A percentile compares a stretch with the other conserved stretches of the same genome.
Evolutionary conservation across 2,888 invertebrate genomes (phyloP).

Genomic region (Stratiomys singularior): DNA sequence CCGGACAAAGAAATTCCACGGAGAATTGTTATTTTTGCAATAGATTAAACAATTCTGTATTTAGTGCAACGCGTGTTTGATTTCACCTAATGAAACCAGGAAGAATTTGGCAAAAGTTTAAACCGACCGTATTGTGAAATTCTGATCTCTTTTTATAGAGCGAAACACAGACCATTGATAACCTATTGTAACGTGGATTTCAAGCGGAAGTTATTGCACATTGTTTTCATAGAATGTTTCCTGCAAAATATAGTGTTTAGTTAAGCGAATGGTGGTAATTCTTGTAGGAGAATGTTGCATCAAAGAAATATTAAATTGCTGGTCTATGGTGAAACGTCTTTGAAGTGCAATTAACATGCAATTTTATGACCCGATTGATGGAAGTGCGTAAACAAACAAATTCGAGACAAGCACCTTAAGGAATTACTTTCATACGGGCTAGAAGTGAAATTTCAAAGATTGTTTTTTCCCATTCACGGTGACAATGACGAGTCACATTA

Average conservation of each 20-base stretch:
- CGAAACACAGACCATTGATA: not conserved
- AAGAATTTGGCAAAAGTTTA: not conserved
- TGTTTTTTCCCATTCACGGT: no score
- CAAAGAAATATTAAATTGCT: no score
- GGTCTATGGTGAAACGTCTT: no score
- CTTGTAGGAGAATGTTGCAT: no score
- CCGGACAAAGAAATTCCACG: not conserved
- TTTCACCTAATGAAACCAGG: not conserved
- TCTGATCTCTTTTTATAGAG: not conserved
- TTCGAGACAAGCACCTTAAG: no score
- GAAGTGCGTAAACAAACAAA: no score
- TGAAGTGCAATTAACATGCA: no score
- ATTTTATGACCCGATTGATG: no score
- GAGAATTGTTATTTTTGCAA: not conserved
- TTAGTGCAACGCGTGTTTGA: not conserved
- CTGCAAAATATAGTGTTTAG: not conserved
- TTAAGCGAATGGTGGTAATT: no score
- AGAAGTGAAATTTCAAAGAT: no score
- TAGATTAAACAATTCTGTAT: not conserved
- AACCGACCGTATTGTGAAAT: not conserved
- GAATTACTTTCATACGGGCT: no score
- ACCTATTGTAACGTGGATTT: not conserved
- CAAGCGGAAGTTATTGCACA: constrained; percentile 11
- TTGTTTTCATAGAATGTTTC: not conserved
- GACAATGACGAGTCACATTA: no score